phyloP scores from a whole-genome alignment of 2,797 vertebrate genomes.

The Natrix natrix region DNA sequence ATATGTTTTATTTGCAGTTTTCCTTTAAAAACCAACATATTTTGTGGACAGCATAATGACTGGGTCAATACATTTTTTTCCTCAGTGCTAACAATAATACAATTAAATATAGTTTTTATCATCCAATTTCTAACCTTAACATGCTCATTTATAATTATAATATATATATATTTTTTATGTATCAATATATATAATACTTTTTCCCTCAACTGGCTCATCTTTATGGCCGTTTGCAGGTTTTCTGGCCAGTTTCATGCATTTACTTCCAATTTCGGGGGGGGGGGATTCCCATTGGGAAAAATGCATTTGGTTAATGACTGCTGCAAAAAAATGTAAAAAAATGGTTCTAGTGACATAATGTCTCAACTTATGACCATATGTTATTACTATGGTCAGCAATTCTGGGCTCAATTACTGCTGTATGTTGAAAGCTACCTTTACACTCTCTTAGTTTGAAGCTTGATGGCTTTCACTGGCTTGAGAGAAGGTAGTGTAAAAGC shows the following conservation, averaged over 20 bases:
- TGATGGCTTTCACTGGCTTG: background rate
- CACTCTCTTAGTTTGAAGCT: background rate
- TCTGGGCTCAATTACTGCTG: background rate
- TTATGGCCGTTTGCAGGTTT: background rate
- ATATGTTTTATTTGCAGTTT: too few species aligned
- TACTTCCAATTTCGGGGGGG: background rate
- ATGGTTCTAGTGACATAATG: background rate
- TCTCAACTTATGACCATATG: background rate
- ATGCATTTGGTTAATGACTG: background rate
- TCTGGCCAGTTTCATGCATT: background rate
- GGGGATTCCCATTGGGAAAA: background rate
- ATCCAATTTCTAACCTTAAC: too few species aligned
- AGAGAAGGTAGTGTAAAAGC: background rate
- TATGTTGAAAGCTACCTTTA: background rate
- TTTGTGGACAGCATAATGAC: too few species aligned
- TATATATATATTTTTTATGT: too few species aligned
- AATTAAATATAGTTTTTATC: too few species aligned
- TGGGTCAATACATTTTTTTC: too few species aligned
- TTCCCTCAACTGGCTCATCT: background rate
- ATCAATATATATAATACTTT: too few species aligned
- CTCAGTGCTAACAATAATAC: too few species aligned
- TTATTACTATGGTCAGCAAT: background rate
- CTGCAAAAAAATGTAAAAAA: background rate
- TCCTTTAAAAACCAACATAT: too few species aligned
- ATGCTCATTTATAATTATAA: too few species aligned